phyloP scores from a whole-genome alignment of 2,113 vertebrate genomes.

The Hipposideros armiger region DNA sequence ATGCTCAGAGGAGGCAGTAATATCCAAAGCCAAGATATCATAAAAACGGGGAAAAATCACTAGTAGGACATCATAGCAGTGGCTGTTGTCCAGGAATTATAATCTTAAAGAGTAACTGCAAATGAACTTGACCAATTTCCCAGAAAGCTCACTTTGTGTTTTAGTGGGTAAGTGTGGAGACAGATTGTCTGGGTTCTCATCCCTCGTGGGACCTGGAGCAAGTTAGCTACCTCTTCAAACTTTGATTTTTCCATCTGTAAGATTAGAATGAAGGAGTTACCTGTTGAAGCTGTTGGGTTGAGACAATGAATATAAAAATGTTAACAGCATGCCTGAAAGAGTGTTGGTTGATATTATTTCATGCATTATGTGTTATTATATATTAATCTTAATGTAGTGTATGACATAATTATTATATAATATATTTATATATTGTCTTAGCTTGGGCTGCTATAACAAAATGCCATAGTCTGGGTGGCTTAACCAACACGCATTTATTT shows the following conservation, averaged over 20 bases:
- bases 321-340: background rate
- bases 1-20: constrained; percentile 77
- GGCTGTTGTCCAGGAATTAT: constrained; percentile 46
- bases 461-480: background rate
- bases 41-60: constrained; percentile 73
- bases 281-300: background rate
- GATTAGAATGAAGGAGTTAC: background rate
- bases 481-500: constrained; percentile 29
- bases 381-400: background rate
- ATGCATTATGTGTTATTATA: background rate
- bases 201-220: background rate
- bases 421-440: background rate
- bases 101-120: constrained; percentile 27
- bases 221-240: background rate
- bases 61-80: constrained; percentile 50
- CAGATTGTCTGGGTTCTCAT: background rate
- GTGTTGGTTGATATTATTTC: constrained; percentile 37
- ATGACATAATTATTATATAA: background rate
- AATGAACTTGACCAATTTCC: background rate
- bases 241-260: constrained; percentile 21
- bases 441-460: constrained; percentile 2
- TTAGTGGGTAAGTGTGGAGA: background rate
- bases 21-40: constrained; percentile 81
- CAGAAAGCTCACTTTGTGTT: background rate
- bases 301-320: constrained; percentile 18